Evolutionary conservation across 2,888 invertebrate genomes (phyloP), one percentile per base, ranked within the genome.

Genomic region (Steromphala cineraria): DNA sequence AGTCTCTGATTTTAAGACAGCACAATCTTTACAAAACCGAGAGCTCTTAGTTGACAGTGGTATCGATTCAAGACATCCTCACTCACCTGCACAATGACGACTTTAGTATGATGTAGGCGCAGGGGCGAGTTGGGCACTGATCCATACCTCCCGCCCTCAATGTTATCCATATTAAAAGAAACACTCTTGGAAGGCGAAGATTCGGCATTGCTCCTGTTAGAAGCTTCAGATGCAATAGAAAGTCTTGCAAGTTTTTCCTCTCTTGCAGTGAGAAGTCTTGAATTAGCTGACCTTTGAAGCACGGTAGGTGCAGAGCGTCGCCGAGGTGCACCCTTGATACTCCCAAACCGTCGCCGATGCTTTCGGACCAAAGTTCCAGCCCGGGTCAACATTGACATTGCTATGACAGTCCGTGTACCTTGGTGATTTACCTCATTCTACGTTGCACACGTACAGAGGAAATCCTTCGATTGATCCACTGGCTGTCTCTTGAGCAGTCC

Each of bases 321-420:
- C 53, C 80, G 28, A 15, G 80, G 74, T 19, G 55, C 74, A 21
- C n/a, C 36, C 21, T 75, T 53, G 53, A 55, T 55, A 40, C 55
- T 75, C 19, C 80, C 67, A 21, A 55, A 19, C 10, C 80, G 52
- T 19, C 80, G 55, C n/a, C 80, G 80, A 17, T 74, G 80, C 56
- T 80, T 80, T 15, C 80, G 80, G 28, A 80, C 80, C 80, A 80
- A 55, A 52, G 80, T 80, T 7, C 80, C 80, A 53, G 80, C 75
- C 36, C 80, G 74, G 13, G 75, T 75, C 56, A 80, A 80, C 80
- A 80, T 80, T n/a, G 80, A 80, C 80, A 80, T 80, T 36, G 17
- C 52, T 78, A 53, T 53, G 76, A 46, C 46, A 46, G 40, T 55
- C 36, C 36, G 40, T 28, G 28, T 17, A 53, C 46, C 8, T 75